These are phyloP conservation scores for Dicaeum eximium DNA, from an alignment of 2,113 vertebrate genomes.

Conservation along the genomic window DNA sequence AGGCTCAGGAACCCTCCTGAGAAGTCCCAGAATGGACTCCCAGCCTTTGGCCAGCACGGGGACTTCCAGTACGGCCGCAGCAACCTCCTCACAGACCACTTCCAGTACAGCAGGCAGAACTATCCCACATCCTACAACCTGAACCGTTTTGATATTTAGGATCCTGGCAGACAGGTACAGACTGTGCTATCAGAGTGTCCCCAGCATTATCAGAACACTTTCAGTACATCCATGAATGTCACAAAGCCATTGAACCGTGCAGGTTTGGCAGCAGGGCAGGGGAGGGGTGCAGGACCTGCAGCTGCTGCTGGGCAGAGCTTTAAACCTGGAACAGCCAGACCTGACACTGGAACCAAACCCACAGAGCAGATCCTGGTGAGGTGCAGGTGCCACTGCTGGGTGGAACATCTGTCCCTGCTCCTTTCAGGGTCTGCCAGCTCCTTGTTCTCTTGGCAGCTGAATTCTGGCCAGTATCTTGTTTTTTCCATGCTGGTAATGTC, in stretches of 20 bases:
- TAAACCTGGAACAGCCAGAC: not conserved
- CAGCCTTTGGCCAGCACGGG: conserved; percentile 72
- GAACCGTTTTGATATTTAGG: conserved; percentile 88
- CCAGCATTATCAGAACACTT: conserved; percentile 28
- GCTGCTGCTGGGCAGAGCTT: not conserved
- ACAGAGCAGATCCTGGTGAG: not conserved
- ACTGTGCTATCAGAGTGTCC: not conserved
- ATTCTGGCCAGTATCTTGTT: conserved; percentile 40
- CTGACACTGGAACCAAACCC: not conserved
- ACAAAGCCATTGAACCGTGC: not conserved
- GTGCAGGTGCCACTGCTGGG: not conserved
- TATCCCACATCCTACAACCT: conserved; percentile 74
- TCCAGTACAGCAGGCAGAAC: conserved; percentile 85
- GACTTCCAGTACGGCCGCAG: conserved; percentile 81
- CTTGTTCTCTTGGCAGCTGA: not conserved
- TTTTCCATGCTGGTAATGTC: not conserved
- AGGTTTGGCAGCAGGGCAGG: not conserved
- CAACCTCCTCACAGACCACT: conserved; percentile 84
- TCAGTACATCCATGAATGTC: conserved; percentile 32
- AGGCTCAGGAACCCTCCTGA: conserved; percentile 63
- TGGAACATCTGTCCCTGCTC: not conserved
- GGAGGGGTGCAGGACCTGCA: not conserved
- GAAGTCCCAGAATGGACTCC: conserved; percentile 83
- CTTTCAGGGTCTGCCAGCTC: not conserved
- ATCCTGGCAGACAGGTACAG: not conserved